phyloP scores from a whole-genome alignment of 2,113 vertebrate genomes.

The Eonycteris spelaea region DNA sequence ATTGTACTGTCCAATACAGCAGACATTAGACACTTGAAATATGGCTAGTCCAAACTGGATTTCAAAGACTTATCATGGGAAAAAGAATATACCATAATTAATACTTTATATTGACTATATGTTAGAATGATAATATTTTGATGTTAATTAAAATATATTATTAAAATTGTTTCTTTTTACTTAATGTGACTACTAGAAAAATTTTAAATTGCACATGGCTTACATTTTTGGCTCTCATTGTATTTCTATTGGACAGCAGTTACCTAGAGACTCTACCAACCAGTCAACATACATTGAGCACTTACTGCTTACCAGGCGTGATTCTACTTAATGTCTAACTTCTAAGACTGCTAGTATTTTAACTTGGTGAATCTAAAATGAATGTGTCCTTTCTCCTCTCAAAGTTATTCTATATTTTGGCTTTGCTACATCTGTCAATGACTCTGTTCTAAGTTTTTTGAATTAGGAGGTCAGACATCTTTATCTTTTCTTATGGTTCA shows the following conservation, averaged over 20 bases:
- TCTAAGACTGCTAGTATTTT: neutral
- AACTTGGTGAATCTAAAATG: neutral
- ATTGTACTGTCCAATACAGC: neutral
- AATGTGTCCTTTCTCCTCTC: neutral
- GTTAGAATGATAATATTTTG: neutral
- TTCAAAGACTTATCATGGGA: neutral
- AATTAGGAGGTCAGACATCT: neutral
- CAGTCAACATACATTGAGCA: neutral
- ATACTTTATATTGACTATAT: neutral
- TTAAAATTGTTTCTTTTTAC: neutral
- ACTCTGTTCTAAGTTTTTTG: neutral
- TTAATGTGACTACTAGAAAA: neutral
- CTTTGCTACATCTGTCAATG: neutral
- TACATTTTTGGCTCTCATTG: neutral
- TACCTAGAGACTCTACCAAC: neutral
- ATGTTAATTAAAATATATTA: neutral
- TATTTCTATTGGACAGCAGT: neutral
- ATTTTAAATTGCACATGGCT: neutral
- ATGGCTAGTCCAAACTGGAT: neutral
- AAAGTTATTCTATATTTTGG: neutral
- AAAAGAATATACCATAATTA: neutral
- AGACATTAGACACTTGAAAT: neutral
- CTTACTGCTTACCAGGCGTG: neutral
- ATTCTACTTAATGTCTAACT: neutral
- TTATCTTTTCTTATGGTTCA: neutral